These are phyloP conservation scores for Rhyzopertha dominica DNA, from an alignment of 1,140 invertebrate genomes.

Conservation along the genomic window DNA sequence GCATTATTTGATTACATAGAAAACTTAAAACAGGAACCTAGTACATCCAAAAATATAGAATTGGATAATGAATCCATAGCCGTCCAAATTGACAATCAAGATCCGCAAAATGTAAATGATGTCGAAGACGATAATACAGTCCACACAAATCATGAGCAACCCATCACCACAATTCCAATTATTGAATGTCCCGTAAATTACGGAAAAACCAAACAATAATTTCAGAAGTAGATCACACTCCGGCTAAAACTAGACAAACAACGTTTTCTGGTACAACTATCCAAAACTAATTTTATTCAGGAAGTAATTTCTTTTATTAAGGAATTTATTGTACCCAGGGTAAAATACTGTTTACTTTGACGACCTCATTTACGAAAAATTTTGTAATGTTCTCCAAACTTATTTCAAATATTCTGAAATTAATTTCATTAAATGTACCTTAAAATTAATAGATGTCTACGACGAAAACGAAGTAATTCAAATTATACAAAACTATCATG, in stretches of 20 bases:
- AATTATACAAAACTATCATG: constrained; percentile 17
- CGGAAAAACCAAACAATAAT: background rate
- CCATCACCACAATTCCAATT: background rate
- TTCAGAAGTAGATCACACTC: background rate
- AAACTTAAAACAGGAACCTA: background rate
- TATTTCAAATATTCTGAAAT: constrained; percentile 14
- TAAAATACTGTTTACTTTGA: constrained; percentile 17
- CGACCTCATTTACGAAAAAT: constrained; percentile 12
- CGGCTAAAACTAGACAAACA: background rate
- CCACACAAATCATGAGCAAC: too few species aligned
- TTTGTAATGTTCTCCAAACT: constrained; percentile 4
- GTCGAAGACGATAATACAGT: too few species aligned
- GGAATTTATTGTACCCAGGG: constrained; percentile 8
- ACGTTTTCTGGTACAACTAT: constrained; percentile 6
- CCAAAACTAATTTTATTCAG: constrained; percentile 4
- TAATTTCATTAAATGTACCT: constrained; percentile 6
- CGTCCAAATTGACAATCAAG: background rate
- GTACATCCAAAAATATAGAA: background rate
- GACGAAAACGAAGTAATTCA: constrained; percentile 11
- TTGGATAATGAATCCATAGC: background rate
- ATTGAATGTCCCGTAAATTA: background rate
- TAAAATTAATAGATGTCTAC: constrained; percentile 10
- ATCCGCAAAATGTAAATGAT: too few species aligned
- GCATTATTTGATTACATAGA: background rate
- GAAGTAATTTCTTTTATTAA: constrained; percentile 12